phyloP scores from a whole-genome alignment of 2,797 vertebrate genomes.

The Ibycter americanus region DNA sequence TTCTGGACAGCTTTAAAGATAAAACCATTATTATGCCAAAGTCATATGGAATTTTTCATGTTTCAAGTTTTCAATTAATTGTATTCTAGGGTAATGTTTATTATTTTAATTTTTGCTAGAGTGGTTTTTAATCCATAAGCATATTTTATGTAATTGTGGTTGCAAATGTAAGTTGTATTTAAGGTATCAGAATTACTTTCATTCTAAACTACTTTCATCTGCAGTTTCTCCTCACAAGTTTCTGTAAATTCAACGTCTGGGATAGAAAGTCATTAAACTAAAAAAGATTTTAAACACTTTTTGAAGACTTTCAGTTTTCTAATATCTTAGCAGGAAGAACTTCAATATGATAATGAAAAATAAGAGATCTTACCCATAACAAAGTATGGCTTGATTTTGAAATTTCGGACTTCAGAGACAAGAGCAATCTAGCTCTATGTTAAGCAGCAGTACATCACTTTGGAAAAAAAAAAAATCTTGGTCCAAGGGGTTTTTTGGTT shows the following conservation, averaged over 20 bases:
- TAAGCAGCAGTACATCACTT: not conserved
- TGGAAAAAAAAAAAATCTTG: not conserved
- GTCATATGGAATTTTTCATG: not conserved
- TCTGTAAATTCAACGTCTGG: not conserved
- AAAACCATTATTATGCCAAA: not conserved
- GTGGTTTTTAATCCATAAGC: not conserved
- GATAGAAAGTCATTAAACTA: not conserved
- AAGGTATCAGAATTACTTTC: not conserved
- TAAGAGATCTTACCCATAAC: not conserved
- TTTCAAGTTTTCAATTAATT: not conserved
- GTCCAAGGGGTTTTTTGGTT: fast-evolving
- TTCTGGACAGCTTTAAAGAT: not conserved
- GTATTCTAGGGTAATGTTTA: not conserved
- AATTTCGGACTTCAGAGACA: not conserved
- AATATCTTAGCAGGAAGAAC: not conserved
- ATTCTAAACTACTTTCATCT: not conserved
- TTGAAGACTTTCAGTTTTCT: not conserved
- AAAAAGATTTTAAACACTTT: not conserved
- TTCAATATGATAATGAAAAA: not conserved
- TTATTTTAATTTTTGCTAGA: not conserved
- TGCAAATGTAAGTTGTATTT: not conserved
- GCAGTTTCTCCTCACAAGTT: not conserved
- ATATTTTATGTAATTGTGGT: not conserved
- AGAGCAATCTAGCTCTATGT: not conserved
- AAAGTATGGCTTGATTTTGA: not conserved